Evolutionary conservation across 2,888 invertebrate genomes (phyloP).

Genomic region (Melanostoma mellinum): DNA sequence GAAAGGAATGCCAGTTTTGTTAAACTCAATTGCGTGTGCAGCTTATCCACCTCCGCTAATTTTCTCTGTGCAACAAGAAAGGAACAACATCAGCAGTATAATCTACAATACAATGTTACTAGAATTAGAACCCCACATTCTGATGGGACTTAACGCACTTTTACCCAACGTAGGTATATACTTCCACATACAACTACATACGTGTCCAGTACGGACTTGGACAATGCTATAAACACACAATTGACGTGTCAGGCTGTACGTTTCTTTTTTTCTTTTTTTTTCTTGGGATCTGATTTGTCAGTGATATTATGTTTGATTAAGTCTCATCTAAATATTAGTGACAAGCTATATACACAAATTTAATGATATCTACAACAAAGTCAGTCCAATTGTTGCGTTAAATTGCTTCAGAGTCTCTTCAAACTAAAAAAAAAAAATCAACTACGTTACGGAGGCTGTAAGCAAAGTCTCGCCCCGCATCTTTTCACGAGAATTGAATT

Average conservation of each 20-base stretch:
- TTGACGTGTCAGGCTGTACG: slow-evolving; percentile 67
- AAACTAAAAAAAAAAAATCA: slow-evolving; percentile 22
- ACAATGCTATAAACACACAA: slow-evolving; percentile 36
- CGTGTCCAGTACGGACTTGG: neutral
- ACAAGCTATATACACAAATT: slow-evolving; percentile 66
- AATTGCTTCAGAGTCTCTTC: slow-evolving; percentile 57
- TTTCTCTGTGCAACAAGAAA: slow-evolving; percentile 18
- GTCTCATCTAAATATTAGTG: slow-evolving; percentile 71
- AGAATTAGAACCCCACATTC: too few species aligned
- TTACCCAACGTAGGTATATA: neutral
- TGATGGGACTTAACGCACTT: too few species aligned
- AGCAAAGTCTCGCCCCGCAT: slow-evolving; percentile 69
- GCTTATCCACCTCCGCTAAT: slow-evolving; percentile 45
- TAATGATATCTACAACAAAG: slow-evolving; percentile 58
- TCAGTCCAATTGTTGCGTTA: slow-evolving; percentile 67
- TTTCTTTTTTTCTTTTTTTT: slow-evolving; percentile 63
- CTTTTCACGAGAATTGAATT: slow-evolving; percentile 65
- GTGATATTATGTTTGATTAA: slow-evolving; percentile 71
- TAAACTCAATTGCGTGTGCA: slow-evolving; percentile 26
- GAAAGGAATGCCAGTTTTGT: slow-evolving; percentile 3
- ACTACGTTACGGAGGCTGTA: slow-evolving; percentile 65
- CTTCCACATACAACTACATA: neutral
- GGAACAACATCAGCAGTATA: neutral
- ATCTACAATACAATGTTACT: too few species aligned
- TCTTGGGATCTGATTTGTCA: slow-evolving; percentile 64